Evolutionary conservation across 1,140 invertebrate genomes (phyloP).

Genomic region (Lutraria rhynchaena): DNA sequence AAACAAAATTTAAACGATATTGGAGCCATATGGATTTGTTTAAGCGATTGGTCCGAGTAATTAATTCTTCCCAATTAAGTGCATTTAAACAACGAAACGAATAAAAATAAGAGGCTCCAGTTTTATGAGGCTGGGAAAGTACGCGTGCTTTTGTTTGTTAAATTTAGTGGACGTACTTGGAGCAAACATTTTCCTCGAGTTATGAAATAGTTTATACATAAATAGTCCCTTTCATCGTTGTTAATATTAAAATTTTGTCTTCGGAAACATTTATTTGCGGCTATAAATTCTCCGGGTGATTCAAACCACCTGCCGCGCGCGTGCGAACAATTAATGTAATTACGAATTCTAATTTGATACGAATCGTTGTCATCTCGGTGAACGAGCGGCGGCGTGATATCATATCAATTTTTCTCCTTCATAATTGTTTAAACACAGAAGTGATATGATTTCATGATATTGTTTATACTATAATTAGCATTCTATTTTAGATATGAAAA

Average conservation of each 20-base stretch:
- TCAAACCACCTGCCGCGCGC: constrained; percentile 25
- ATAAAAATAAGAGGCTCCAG: background rate
- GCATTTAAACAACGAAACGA: constrained; percentile 24
- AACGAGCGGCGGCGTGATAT: background rate
- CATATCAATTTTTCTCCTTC: background rate
- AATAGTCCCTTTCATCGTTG: constrained; percentile 12
- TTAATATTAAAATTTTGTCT: constrained; percentile 17
- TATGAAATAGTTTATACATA: constrained; percentile 29
- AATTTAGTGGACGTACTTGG: constrained; percentile 14
- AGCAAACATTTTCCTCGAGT: no score
- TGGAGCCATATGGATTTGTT: constrained; percentile 27
- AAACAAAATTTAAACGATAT: constrained; percentile 35
- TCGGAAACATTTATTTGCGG: constrained; percentile 30
- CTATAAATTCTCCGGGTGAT: constrained; percentile 21
- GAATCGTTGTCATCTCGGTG: constrained; percentile 18
- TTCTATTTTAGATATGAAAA: no score
- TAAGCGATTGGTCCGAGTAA: constrained; percentile 19
- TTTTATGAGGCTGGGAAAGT: constrained; percentile 13
- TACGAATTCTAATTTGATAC: constrained; percentile 42
- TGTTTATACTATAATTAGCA: no score
- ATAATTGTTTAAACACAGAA: constrained; percentile 11
- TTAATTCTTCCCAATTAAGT: constrained; percentile 18
- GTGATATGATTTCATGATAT: constrained; percentile 1
- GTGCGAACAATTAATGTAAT: constrained; percentile 34
- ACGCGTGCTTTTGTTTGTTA: constrained; percentile 20